These are phyloP conservation scores for Palythoa grandis DNA, from an alignment of 92 coral and sea anemone genomes.

Conservation along the genomic window DNA sequence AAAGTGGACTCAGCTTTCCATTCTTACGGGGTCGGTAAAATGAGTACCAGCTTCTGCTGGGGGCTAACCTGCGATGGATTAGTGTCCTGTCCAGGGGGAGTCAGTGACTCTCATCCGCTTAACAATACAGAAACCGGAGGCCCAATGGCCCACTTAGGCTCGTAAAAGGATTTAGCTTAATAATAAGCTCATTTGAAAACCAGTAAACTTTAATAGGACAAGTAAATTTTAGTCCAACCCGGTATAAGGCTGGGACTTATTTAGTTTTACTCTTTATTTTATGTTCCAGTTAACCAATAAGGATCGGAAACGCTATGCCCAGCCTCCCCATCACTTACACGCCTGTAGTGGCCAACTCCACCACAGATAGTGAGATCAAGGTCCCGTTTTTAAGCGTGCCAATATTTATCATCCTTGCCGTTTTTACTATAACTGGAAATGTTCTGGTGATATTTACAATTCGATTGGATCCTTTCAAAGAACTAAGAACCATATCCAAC, in stretches of 20 bases:
- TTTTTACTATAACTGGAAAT: conserved; percentile 50
- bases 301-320: not conserved
- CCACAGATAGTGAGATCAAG: not conserved
- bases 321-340: not conserved
- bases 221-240: no score
- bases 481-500: conserved; percentile 61
- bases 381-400: conserved; percentile 19
- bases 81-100: no score
- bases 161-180: no score
- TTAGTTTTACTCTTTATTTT: not conserved
- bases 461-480: conserved; percentile 63
- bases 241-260: not conserved
- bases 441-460: conserved; percentile 48
- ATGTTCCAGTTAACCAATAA: not conserved
- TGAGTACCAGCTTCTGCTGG: no score
- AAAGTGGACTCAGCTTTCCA: no score
- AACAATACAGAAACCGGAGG: no score
- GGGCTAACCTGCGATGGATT: no score
- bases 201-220: no score
- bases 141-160: no score
- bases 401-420: conserved; percentile 25
- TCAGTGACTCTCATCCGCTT: no score
- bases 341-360: not conserved
- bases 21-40: no score
- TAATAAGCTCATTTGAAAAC: no score